Evolutionary conservation across 1,140 invertebrate species (phyloP), one percentile per base, ranked within the genome.

Genomic region (Vollenhovia emeryi): DNA sequence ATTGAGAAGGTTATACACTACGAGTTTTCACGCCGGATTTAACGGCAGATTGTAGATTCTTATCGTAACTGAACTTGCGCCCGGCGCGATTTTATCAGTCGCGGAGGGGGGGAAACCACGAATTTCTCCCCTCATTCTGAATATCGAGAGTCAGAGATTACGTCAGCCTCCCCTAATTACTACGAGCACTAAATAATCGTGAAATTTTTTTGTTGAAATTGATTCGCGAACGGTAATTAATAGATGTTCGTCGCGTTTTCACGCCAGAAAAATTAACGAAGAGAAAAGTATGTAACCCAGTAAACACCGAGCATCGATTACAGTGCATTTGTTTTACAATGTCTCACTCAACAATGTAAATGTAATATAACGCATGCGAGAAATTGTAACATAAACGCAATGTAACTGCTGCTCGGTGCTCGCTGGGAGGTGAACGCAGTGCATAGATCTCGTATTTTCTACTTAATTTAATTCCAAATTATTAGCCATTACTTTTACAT

Each of bases 21-120:
- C 50, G 84, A 91, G 50, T 88, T 90, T 91, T 92, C 85, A 92
- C 84, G 89, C 74, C 52, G 76, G 91, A 92, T 92, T 91, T 86
- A 90, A 91, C 64, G 62, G 30, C 43, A 84, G 75, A 60, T 88
- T 90, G 78, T 76, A 79, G 84, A 88, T 91, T 27, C 60, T 68
- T 89, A 89, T 91, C 89, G 76, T 27, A 68, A 1, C 60, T 13
- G 33, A 24, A 68, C 55, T 68, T 50, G 43, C 40, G 8, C 24
- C 3, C 3, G 15, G 11, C 11, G 27, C 45, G 76, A 79, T 79
- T 55, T 68, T 55, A 79, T 79, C 76, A 52, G 24, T 30, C 21
- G 5, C 57, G 40, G 64, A 57, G 11, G 30, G 40, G 64, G 74
- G 11, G 30, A 30, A 33, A 48, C 13, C 15, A 2, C 21, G n/a